Conservation (phyloP, 2,113 vertebrate species). For the Pseudorectes ferrugineus region DNA sequence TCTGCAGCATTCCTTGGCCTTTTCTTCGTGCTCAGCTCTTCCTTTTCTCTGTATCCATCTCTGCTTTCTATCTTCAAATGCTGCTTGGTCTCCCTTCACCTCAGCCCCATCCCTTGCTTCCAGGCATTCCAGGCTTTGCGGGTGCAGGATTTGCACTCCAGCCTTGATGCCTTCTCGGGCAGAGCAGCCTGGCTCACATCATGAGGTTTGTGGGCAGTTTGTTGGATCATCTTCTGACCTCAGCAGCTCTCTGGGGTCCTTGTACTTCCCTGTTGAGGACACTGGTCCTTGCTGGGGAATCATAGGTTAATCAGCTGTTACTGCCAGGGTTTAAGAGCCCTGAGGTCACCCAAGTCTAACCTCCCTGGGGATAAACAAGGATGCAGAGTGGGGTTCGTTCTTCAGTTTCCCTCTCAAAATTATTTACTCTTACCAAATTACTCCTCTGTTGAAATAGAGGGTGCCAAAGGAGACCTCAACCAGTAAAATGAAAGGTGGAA, state of each 20-base stretch:
- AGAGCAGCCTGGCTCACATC: background rate
- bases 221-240: background rate
- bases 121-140: background rate
- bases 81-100: background rate
- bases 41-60: background rate
- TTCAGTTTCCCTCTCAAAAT: background rate
- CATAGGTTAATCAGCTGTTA: background rate
- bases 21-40: background rate
- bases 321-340: background rate
- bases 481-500: background rate
- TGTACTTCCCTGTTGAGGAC: background rate
- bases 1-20: background rate
- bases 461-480: background rate
- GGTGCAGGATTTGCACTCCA: background rate
- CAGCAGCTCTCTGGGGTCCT: background rate
- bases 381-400: background rate
- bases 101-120: background rate
- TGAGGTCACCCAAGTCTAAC: background rate
- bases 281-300: background rate
- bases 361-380: background rate
- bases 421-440: background rate
- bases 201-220: background rate
- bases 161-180: background rate
- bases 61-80: background rate
- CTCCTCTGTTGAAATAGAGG: background rate